Evolutionary conservation across 2,797 vertebrate species (phyloP), one percentile per base, ranked within the genome.

Genomic region (Rhabdomys pumilio): DNA sequence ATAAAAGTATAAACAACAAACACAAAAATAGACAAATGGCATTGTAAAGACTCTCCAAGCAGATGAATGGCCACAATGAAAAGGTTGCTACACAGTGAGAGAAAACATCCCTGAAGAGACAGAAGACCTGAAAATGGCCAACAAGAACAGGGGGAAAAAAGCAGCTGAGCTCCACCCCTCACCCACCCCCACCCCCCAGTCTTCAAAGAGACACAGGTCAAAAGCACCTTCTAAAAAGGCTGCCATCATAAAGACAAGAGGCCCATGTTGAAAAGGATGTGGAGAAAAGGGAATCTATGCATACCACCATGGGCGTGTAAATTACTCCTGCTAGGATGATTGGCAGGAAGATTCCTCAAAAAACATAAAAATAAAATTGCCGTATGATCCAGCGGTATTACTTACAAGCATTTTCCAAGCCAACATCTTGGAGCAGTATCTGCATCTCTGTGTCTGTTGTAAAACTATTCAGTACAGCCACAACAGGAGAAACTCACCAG

Each of bases 61-160:
- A 20, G 41, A 83, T 47, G 31, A 14, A 57, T 15, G n/a, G 53
- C 7, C 15, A 41, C 1, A 83, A 24, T 19, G 10, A 67, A 19
- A 19, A 29, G n/a, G 38, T 29, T 20, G 12, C 47, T 44, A 11
- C 0, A 1, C 6, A 8, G 13, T 3, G 0, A 20, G n/a, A 34
- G 50, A 12, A 41, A 57, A 59, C 59, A 76, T 31, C 26, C 24
- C 38, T 34, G n/a, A 44, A 41, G 6, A 61, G 59, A 41, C 81
- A 61, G 26, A 31, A 29, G 24, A 26, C 29, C 87, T 41, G 14
- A 82, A 81, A 20, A n/a, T 63, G 26, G 47, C 5, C 34, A 57
- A 12, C 22, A 41, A 12, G 53, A 15, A 15, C 38, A 14, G 2
- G 20, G 44, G 44, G 44, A 10, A 9, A 65, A 29, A 63, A 31